These are phyloP conservation scores for Propithecus coquereli DNA, from an alignment of 2,113 vertebrate genomes.

Conservation along the genomic window DNA sequence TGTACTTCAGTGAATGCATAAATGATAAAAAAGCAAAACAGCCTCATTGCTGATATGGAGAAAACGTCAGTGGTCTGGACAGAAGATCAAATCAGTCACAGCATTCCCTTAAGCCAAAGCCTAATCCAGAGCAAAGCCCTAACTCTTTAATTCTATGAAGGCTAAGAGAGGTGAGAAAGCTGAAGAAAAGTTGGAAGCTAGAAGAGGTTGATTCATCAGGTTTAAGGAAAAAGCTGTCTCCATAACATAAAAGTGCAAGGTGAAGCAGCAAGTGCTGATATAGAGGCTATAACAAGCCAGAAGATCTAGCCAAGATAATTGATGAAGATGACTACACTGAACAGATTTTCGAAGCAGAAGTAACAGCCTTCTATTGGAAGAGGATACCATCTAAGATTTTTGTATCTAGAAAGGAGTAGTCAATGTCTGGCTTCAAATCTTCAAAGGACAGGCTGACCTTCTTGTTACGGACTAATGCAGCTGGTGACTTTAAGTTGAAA, in stretches of 20 bases:
- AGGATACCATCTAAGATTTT: neutral
- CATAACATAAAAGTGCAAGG: neutral
- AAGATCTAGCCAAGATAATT: neutral
- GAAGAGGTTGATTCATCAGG: neutral
- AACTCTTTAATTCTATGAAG: neutral
- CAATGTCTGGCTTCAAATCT: neutral
- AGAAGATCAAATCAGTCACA: neutral
- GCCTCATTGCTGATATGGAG: neutral
- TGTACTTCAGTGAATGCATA: neutral
- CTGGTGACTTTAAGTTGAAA: neutral
- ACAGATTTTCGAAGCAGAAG: neutral
- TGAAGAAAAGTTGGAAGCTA: neutral
- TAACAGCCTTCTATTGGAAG: neutral
- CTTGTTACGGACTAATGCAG: neutral
- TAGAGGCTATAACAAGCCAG: too few relatives aligned
- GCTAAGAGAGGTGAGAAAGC: neutral
- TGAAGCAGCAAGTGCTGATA: neutral
- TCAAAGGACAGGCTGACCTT: neutral
- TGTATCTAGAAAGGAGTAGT: neutral
- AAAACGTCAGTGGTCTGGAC: neutral
- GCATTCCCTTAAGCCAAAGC: neutral
- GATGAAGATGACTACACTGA: neutral
- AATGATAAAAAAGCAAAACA: neutral
- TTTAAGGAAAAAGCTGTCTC: neutral
- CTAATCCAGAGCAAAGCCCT: neutral